Conservation (phyloP, 2,888 invertebrate species). For the Pogonocherus hispidulus region DNA sequence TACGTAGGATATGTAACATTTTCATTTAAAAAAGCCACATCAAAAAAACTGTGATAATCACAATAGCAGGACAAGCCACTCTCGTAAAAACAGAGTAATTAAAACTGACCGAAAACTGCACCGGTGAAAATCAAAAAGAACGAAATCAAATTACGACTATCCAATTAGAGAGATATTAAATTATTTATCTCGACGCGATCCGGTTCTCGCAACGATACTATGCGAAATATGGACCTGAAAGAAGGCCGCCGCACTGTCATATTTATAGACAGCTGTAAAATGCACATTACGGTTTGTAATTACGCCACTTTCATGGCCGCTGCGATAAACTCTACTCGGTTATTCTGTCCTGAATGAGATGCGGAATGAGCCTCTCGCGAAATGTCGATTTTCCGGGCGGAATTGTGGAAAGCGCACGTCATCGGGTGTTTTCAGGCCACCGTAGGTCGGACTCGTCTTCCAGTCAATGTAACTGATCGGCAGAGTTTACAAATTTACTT, state of each 20-base stretch:
- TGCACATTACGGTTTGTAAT: constrained; percentile 15
- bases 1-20: too few species aligned
- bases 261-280: constrained; percentile 20
- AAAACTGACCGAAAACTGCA: constrained; percentile 2
- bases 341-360: neutral
- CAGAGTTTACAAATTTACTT: too few species aligned
- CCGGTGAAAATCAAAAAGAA: neutral
- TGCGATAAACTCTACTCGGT: neutral
- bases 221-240: neutral
- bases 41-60: too few species aligned
- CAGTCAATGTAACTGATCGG: too few species aligned
- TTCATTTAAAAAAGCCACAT: too few species aligned
- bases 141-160: constrained; percentile 12
- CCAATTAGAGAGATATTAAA: constrained; percentile 10
- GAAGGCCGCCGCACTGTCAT: constrained; percentile 14
- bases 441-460: too few species aligned
- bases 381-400: neutral
- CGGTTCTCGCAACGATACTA: neutral
- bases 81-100: neutral
- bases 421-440: neutral
- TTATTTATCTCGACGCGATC: neutral
- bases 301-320: constrained; percentile 5
- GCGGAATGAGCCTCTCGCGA: neutral
- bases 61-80: too few species aligned
- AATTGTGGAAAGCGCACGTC: neutral